Evolutionary conservation across 2,113 vertebrate genomes (phyloP).

Genomic region (Lethenteron reissneri): DNA sequence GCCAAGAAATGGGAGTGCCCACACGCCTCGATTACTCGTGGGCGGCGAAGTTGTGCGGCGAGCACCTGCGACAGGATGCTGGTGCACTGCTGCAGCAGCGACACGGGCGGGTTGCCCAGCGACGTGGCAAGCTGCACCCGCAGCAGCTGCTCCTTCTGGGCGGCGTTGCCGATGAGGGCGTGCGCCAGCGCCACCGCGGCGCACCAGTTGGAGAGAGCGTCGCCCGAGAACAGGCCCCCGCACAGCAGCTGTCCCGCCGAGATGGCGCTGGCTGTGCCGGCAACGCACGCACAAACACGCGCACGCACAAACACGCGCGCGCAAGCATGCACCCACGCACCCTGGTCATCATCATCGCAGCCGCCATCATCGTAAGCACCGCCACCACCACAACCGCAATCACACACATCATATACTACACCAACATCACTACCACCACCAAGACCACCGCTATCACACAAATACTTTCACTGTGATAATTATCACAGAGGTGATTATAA

Average conservation of each 20-base stretch:
- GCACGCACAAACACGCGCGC: too few relatives aligned
- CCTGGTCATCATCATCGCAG: too few relatives aligned
- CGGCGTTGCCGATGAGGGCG: slow-evolving; percentile 66
- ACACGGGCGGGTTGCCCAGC: slow-evolving; percentile 78
- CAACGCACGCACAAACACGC: background rate
- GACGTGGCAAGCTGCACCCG: slow-evolving; percentile 84
- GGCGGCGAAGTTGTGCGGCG: background rate
- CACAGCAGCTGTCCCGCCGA: slow-evolving; percentile 85
- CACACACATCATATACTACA: too few relatives aligned
- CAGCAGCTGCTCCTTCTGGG: slow-evolving; percentile 79
- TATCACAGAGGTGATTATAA: too few relatives aligned
- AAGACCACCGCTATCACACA: too few relatives aligned
- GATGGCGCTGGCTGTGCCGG: slow-evolving; percentile 46
- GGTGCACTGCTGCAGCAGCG: slow-evolving; percentile 88
- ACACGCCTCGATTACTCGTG: too few relatives aligned
- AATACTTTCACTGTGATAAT: too few relatives aligned
- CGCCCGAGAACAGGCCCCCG: slow-evolving; percentile 73
- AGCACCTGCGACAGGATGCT: slow-evolving; percentile 94
- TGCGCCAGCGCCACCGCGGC: slow-evolving; percentile 81
- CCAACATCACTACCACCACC: too few relatives aligned
- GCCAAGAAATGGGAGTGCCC: too few relatives aligned
- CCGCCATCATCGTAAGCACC: too few relatives aligned
- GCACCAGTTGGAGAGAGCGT: slow-evolving; percentile 94
- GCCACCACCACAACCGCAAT: too few relatives aligned
- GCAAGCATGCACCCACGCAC: too few relatives aligned